Evolutionary conservation across 2,113 vertebrate species (phyloP).

Genomic region (Pterocles orientalis): DNA sequence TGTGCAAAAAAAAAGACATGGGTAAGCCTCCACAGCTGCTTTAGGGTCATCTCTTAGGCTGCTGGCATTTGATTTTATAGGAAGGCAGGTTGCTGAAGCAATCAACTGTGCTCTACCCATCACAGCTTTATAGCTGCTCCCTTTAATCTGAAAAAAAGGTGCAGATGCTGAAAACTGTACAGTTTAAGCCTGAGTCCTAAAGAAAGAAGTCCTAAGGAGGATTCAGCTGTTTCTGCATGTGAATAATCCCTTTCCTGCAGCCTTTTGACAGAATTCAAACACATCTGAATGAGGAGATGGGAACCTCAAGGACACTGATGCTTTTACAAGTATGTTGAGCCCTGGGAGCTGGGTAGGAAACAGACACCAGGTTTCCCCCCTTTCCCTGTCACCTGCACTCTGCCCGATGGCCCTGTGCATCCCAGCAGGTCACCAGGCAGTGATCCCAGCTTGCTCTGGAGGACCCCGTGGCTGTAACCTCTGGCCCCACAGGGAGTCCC

Average conservation of each 20-base stretch:
- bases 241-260: background rate
- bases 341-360: background rate
- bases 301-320: background rate
- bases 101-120: background rate
- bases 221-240: background rate
- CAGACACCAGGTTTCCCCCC: background rate
- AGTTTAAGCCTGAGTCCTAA: background rate
- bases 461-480: background rate
- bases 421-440: background rate
- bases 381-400: background rate
- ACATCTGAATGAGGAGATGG: background rate
- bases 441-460: background rate
- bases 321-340: background rate
- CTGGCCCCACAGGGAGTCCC: rapidly evolving
- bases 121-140: background rate
- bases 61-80: background rate
- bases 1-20: background rate
- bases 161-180: background rate
- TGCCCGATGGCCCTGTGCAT: rapidly evolving
- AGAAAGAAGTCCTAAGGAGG: background rate
- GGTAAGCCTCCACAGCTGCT: background rate
- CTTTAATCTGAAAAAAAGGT: background rate
- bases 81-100: background rate
- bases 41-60: background rate
- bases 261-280: background rate